Conservation (phyloP, 2,113 vertebrate species). For the Strix uralensis region DNA sequence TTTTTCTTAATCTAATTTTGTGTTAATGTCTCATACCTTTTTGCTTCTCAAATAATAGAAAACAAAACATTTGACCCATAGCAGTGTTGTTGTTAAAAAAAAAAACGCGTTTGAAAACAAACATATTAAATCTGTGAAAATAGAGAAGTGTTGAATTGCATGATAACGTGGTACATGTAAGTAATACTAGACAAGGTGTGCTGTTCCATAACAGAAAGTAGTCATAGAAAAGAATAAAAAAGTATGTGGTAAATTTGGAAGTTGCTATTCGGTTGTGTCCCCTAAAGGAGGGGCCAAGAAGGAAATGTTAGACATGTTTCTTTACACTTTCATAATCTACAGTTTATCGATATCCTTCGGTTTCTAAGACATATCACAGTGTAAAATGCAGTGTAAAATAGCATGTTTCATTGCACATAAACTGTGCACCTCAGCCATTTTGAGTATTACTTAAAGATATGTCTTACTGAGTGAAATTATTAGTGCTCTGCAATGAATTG, state of each 20-base stretch:
- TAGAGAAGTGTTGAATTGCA: not conserved
- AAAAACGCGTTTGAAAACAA: not conserved
- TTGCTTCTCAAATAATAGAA: not conserved
- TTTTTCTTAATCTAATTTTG: conserved; percentile 38
- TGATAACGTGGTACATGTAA: not conserved
- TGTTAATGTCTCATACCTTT: not conserved
- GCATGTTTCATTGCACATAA: not conserved
- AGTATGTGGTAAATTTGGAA: not conserved
- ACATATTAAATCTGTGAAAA: conserved; percentile 6
- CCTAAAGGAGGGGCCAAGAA: not conserved
- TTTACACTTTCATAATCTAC: not conserved
- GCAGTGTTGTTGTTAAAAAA: not conserved
- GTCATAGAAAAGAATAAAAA: not conserved
- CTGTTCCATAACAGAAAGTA: not conserved
- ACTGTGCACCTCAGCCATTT: not conserved
- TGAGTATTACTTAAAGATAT: not conserved
- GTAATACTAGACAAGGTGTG: not conserved
- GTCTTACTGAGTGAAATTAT: not conserved
- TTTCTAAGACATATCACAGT: not conserved
- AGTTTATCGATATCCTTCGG: not conserved
- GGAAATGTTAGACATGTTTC: not conserved
- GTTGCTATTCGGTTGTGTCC: not conserved
- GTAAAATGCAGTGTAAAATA: not conserved
- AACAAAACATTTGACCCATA: not conserved
- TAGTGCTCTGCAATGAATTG: not conserved